Percentiles rank a stretch among this genome's conserved stretches.
phyloP scores from a whole-genome alignment of 2,113 vertebrate species.

The Ovis canadensis region DNA sequence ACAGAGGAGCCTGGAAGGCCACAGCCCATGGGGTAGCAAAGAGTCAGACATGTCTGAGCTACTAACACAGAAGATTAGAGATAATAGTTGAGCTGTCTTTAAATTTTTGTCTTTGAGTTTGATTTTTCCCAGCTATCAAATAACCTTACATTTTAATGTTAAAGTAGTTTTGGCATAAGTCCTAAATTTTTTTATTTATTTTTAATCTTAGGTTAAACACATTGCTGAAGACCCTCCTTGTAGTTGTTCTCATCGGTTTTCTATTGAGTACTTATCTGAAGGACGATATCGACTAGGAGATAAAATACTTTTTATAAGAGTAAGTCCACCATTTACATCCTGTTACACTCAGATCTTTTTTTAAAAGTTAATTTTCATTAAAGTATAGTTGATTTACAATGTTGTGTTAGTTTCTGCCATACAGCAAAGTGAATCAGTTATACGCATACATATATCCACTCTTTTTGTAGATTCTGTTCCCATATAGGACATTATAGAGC shows the following conservation, averaged over 20 bases:
- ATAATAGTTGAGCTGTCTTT: neutral
- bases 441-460: neutral
- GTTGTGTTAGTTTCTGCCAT: neutral
- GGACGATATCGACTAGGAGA: conserved; percentile 96
- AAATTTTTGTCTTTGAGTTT: conserved; percentile 12
- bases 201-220: conserved; percentile 85
- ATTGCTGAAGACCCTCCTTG: conserved; percentile 92
- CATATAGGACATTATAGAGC: neutral
- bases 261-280: conserved; percentile 97
- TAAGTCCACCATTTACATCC: conserved; percentile 76
- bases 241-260: conserved; percentile 94
- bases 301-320: conserved; percentile 97
- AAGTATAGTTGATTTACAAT: neutral
- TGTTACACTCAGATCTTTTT: neutral
- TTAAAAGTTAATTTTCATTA: neutral
- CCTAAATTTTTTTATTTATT: neutral
- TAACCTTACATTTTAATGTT: neutral
- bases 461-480: neutral
- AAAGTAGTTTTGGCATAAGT: neutral
- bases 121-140: conserved; percentile 28
- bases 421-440: neutral
- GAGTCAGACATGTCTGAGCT: neutral
- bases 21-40: neutral
- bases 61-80: neutral
- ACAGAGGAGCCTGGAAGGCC: neutral